Conservation (phyloP, 2,888 invertebrate species). For the Halictus ligatus region DNA sequence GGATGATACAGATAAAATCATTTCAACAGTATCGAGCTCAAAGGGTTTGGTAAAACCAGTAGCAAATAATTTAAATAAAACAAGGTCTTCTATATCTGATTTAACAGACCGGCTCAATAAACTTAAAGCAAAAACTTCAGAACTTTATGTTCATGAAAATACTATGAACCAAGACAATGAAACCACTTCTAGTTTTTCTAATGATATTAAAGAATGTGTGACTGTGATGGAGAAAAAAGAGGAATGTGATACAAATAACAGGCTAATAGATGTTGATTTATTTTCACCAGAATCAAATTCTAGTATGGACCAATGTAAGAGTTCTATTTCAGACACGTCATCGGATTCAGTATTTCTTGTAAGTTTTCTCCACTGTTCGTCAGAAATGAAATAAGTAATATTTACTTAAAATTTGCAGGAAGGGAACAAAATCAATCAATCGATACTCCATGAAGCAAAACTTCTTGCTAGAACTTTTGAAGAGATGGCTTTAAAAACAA, state of each 20-base stretch:
- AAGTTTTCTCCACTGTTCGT: conserved; percentile 53
- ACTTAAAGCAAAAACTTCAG: conserved; percentile 62
- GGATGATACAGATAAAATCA: conserved; percentile 6
- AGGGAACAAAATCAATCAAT: conserved; percentile 58
- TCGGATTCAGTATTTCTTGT: conserved; percentile 77
- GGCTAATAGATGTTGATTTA: conserved; percentile 74
- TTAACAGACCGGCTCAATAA: conserved; percentile 68
- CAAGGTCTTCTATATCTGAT: conserved; percentile 61
- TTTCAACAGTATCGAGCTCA: conserved; percentile 23
- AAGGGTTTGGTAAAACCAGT: conserved; percentile 26
- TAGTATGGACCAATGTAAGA: conserved; percentile 33
- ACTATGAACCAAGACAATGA: conserved; percentile 9
- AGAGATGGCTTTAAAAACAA: conserved; percentile 72
- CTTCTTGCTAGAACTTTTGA: conserved; percentile 76
- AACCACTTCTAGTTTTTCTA: neutral
- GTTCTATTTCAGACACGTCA: conserved; percentile 63
- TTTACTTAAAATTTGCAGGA: conserved; percentile 39
- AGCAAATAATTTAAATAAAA: conserved; percentile 4
- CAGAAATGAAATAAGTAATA: neutral
- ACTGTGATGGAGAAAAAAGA: conserved; percentile 15
- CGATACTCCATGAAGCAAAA: conserved; percentile 76
- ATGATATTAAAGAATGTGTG: conserved; percentile 7
- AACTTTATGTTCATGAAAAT: conserved; percentile 19
- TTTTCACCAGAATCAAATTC: conserved; percentile 57
- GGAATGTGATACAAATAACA: conserved; percentile 51